A percentile compares a stretch with the other conserved stretches of the same genome.
Conservation (phyloP, 2,888 invertebrate species). For the Aethes cnicana region DNA sequence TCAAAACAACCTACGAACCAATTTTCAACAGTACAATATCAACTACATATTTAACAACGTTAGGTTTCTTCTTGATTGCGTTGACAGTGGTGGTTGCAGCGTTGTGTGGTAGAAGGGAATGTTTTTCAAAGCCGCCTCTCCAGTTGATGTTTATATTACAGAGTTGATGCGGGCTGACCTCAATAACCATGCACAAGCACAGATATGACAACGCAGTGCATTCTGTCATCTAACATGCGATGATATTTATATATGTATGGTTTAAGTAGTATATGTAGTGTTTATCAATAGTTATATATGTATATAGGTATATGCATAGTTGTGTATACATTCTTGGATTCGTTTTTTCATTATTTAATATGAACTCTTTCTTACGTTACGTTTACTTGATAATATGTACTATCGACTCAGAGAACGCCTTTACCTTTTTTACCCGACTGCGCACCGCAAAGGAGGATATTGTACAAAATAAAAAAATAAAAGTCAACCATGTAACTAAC, state of each 20-base stretch:
- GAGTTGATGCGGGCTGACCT: constrained; percentile 10
- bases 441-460: too few species aligned
- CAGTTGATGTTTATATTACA: constrained; percentile 22
- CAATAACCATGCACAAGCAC: not conserved
- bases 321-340: not conserved
- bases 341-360: too few species aligned
- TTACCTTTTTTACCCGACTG: too few species aligned
- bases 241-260: too few species aligned
- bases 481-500: too few species aligned
- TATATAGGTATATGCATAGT: not conserved
- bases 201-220: not conserved
- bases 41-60: not conserved
- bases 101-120: not conserved
- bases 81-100: not conserved
- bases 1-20: not conserved
- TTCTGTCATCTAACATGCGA: not conserved
- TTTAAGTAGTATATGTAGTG: too few species aligned
- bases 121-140: constrained; percentile 14
- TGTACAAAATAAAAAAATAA: too few species aligned
- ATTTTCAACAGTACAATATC: not conserved
- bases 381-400: too few species aligned
- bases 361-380: too few species aligned
- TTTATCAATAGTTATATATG: too few species aligned
- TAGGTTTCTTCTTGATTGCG: not conserved
- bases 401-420: too few species aligned